phyloP scores from a whole-genome alignment of 2,888 invertebrate genomes.

The Habrosyne pyritoides region DNA sequence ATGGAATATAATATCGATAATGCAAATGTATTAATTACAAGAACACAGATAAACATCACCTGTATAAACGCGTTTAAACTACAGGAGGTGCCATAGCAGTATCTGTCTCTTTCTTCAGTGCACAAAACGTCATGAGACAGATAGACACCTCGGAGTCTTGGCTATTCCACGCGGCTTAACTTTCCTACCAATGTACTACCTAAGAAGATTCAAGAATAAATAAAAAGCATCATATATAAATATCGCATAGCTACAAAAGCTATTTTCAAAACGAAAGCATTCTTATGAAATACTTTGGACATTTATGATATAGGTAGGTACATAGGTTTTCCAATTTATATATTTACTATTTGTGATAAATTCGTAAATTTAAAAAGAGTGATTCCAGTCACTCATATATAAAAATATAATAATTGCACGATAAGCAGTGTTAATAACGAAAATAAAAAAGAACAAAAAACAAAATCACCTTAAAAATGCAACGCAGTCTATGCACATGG shows the following conservation, averaged over 20 bases:
- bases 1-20: background rate
- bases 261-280: background rate
- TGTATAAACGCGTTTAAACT: too few relatives aligned
- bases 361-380: constrained; percentile 42
- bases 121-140: too few relatives aligned
- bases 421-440: constrained; percentile 48
- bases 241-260: background rate
- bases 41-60: too few relatives aligned
- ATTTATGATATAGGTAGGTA: too few relatives aligned
- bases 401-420: constrained; percentile 54
- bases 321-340: background rate
- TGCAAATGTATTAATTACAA: background rate
- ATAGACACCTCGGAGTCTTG: too few relatives aligned
- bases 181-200: too few relatives aligned
- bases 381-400: constrained; percentile 32
- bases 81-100: too few relatives aligned
- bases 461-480: constrained; percentile 77
- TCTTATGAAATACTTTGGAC: background rate
- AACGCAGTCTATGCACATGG: constrained; percentile 76
- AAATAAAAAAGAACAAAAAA: constrained; percentile 47
- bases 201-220: too few relatives aligned
- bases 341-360: constrained; percentile 43
- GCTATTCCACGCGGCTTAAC: too few relatives aligned
- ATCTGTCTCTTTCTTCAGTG: too few relatives aligned
- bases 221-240: too few relatives aligned